phyloP scores from a whole-genome alignment of 1,140 invertebrate genomes.

The Procambarus clarkii region DNA sequence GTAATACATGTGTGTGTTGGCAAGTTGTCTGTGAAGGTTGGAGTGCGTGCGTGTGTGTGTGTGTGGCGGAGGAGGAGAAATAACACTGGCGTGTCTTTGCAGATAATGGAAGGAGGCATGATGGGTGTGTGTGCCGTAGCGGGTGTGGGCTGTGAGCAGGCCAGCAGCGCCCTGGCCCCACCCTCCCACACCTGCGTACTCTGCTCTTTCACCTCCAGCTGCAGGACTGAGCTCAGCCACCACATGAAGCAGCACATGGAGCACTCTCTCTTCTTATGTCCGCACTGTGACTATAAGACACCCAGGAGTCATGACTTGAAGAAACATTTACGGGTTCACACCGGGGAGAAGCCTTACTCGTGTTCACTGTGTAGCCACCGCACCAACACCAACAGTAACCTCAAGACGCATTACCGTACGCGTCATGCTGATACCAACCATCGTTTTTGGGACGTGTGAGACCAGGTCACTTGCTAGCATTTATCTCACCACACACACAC shows the following conservation, averaged over 20 bases:
- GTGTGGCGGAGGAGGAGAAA: too few relatives aligned
- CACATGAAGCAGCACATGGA: slow-evolving; percentile 35
- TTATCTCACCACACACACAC: too few relatives aligned
- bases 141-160: not conserved
- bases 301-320: slow-evolving; percentile 35
- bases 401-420: slow-evolving; percentile 8
- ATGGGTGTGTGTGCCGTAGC: not conserved
- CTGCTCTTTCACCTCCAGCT: slow-evolving; percentile 3
- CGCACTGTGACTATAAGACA: slow-evolving; percentile 26
- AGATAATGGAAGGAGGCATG: slow-evolving; percentile 9
- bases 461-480: not conserved
- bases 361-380: slow-evolving; percentile 29
- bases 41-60: not conserved
- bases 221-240: slow-evolving; percentile 7
- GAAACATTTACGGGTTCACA: slow-evolving; percentile 29
- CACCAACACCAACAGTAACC: slow-evolving; percentile 29
- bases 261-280: slow-evolving; percentile 9
- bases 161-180: not conserved
- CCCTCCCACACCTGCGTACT: not conserved
- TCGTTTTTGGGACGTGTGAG: not conserved
- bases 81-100: slow-evolving; percentile 48
- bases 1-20: too few relatives aligned
- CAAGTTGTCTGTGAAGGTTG: not conserved
- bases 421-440: not conserved
- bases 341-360: slow-evolving; percentile 12